phyloP scores from a whole-genome alignment of 2,113 vertebrate genomes.

The Muscicapa adusta region DNA sequence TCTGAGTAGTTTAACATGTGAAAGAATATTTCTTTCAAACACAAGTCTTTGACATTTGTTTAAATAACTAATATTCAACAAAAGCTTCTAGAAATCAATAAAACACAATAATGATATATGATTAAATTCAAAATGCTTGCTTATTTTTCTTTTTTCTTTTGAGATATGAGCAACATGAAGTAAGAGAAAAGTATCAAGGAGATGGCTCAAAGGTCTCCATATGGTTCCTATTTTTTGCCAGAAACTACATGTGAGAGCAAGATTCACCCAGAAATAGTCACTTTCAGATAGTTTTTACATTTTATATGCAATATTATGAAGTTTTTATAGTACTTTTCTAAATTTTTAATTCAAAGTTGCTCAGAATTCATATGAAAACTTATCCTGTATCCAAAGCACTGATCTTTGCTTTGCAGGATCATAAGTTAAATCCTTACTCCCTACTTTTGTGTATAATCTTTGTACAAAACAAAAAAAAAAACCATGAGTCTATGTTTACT shows the following conservation, averaged over 20 bases:
- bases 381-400: neutral
- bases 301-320: neutral
- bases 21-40: neutral
- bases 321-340: neutral
- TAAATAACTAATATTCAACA: neutral
- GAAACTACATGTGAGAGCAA: neutral
- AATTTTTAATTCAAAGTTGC: neutral
- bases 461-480: neutral
- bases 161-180: neutral
- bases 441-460: neutral
- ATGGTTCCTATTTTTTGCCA: neutral
- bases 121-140: neutral
- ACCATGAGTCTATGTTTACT: neutral
- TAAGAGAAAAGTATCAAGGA: neutral
- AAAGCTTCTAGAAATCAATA: neutral
- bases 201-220: neutral
- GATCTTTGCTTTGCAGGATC: neutral
- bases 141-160: neutral
- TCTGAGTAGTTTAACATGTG: neutral
- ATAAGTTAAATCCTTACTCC: neutral
- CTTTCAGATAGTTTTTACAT: neutral
- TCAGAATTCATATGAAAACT: neutral
- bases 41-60: neutral
- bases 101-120: neutral
- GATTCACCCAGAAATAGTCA: neutral